Conservation (phyloP, 2,113 vertebrate genomes). For the Silurus asotus region DNA sequence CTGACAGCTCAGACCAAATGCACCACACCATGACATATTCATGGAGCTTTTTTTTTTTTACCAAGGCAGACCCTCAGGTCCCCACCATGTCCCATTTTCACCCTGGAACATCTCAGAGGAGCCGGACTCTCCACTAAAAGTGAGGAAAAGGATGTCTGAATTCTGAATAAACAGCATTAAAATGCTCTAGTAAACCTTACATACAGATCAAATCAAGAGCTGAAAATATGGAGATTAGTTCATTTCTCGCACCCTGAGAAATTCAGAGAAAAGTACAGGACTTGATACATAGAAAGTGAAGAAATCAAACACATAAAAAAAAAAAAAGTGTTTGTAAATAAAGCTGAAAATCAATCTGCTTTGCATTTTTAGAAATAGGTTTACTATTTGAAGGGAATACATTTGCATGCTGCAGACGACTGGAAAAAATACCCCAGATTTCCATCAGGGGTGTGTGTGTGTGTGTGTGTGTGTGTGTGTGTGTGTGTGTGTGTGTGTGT, state of each 20-base stretch:
- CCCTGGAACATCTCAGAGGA: background rate
- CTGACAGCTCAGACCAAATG: constrained; percentile 61
- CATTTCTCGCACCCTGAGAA: no score
- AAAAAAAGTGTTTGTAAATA: background rate
- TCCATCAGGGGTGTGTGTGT: no score
- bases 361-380: background rate
- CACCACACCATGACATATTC: constrained; percentile 32
- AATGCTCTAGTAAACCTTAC: background rate
- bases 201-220: background rate
- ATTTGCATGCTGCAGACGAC: background rate
- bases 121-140: background rate
- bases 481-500: no score
- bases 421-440: no score
- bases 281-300: background rate
- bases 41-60: background rate
- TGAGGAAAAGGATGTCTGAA: background rate
- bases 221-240: no score
- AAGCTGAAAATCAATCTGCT: background rate
- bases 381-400: background rate
- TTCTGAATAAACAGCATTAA: background rate
- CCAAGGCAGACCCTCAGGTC: background rate
- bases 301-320: background rate
- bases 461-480: no score
- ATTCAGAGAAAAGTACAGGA: background rate
- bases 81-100: background rate